phyloP scores from a whole-genome alignment of 2,113 vertebrate species.

The Equus quagga region DNA sequence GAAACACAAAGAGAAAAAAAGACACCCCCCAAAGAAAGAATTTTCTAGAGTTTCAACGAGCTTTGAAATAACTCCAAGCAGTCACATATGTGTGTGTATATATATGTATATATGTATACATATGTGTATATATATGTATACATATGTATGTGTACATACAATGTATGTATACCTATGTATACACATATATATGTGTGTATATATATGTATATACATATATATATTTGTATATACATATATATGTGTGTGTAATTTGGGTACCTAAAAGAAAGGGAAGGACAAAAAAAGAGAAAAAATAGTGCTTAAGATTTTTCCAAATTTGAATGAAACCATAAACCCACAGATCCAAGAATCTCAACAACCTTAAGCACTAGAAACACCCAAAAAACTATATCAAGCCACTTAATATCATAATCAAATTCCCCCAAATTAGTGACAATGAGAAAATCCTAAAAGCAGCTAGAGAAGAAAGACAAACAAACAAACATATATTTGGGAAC shows the following conservation, averaged over 20 bases:
- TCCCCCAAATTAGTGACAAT: background rate
- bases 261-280: background rate
- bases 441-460: background rate
- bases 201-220: background rate
- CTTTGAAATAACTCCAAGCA: background rate
- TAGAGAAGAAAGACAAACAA: background rate
- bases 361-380: background rate
- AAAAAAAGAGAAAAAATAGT: background rate
- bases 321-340: background rate
- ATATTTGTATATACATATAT: background rate
- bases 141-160: too few species aligned
- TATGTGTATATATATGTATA: too few species aligned
- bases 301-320: background rate
- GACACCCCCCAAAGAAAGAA: background rate
- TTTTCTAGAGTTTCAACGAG: background rate
- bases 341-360: background rate
- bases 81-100: background rate
- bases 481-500: background rate
- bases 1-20: background rate
- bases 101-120: background rate
- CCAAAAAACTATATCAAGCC: background rate
- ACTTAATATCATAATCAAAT: background rate
- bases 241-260: background rate
- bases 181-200: too few species aligned
- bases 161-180: background rate